phyloP scores from a whole-genome alignment of 2,888 invertebrate genomes.

The Galerucella nymphaeae region DNA sequence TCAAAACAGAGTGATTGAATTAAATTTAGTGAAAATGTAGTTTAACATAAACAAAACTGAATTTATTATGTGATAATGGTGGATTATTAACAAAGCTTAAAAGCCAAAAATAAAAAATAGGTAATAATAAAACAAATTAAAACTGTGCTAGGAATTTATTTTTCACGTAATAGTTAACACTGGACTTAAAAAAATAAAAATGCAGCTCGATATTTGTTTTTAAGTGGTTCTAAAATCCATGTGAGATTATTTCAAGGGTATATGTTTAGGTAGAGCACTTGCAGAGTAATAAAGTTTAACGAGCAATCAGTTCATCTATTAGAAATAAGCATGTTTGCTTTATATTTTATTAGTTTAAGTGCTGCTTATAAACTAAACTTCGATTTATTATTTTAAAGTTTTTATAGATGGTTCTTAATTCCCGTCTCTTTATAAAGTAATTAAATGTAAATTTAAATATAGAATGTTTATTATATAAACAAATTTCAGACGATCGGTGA shows the following conservation, averaged over 20 bases:
- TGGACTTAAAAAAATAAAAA: background rate
- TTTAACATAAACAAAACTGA: too few species aligned
- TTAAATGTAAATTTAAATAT: background rate
- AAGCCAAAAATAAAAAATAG: too few species aligned
- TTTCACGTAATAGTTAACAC: background rate
- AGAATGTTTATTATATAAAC: background rate
- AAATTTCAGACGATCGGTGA: too few species aligned
- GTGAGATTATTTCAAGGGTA: constrained; percentile 2
- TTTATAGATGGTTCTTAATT: background rate
- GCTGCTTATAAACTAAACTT: background rate
- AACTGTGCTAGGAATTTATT: too few species aligned
- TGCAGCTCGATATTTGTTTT: background rate
- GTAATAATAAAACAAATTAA: too few species aligned
- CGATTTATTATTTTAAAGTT: constrained; percentile 1
- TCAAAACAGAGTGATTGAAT: too few species aligned
- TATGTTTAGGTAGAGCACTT: constrained; percentile 1
- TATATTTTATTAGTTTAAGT: background rate
- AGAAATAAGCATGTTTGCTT: background rate
- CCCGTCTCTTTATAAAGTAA: background rate
- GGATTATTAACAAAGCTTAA: too few species aligned
- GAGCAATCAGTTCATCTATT: background rate
- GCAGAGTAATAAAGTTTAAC: background rate
- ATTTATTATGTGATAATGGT: too few species aligned
- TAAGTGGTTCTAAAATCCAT: background rate
- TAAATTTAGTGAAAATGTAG: too few species aligned